Evolutionary conservation across 2,797 vertebrate genomes (phyloP), one percentile per base, ranked within the genome.

Genomic region (Emydoidea blandingii): DNA sequence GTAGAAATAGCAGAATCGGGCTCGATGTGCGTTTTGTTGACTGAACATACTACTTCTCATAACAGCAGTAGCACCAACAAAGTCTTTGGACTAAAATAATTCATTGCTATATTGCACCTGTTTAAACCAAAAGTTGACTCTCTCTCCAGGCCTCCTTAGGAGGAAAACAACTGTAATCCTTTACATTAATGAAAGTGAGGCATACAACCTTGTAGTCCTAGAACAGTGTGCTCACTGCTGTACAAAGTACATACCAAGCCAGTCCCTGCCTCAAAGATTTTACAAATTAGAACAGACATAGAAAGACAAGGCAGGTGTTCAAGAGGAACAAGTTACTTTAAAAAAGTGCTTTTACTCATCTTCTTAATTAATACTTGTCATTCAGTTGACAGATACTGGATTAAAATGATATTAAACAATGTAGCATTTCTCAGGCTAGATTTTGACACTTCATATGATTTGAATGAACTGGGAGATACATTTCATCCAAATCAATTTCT

Each of bases 141-240:
- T 29, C 21, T 25, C 57, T 34, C 7, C 0, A 47, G 84, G 14
- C 27, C 31, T 65, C 37, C 19, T 78, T n/a, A 85, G 12, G 3
- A 82, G 56, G 74, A 90, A 16, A 5, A 37, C 23, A 68, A 78
- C 1, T 5, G 53, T 0, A 0, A 89, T 62, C 79, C 78, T 81
- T 49, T 41, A 57, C n/a, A 54, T 49, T 56, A 80, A n/a, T 0
- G 2, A 79, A 88, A 91, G 74, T 0, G 0, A 82, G 41, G 54
- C 49, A 54, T 1, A 6, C 2, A 5, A 0, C 3, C 8, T 0
- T 79, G 9, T 50, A 86, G 89, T n/a, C 18, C 2, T 1, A 1
- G 27, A 88, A 47, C 41, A 18, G 47, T 47, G 14, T 74, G 44
- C 8, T 83, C 87, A 19, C 8, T 19, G 56, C 21, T 47, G 49